Conservation (phyloP, 2,888 invertebrate genomes). For the Drosophila picticornis region DNA sequence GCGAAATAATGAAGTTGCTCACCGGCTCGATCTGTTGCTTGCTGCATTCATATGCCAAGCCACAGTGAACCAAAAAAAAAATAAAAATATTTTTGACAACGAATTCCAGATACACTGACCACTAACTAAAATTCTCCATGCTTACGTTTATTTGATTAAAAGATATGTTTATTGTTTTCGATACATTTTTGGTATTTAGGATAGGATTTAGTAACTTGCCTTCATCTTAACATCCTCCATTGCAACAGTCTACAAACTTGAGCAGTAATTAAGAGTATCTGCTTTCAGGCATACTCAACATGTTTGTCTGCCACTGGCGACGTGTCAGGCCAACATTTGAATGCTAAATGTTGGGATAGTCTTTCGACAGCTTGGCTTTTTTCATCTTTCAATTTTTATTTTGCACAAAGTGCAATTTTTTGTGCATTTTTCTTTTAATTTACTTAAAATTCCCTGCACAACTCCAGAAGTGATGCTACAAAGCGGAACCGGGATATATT, state of each 20-base stretch:
- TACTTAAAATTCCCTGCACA: conserved; percentile 58
- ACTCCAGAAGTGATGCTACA: conserved; percentile 29
- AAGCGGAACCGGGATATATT: conserved; percentile 13
- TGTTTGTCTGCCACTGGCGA: conserved; percentile 15
- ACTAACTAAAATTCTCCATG: not conserved
- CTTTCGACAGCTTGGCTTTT: not conserved
- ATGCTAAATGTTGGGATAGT: conserved; percentile 5
- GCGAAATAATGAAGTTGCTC: conserved; percentile 71
- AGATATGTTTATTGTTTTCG: not conserved
- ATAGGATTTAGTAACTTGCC: no score
- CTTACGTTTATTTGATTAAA: not conserved
- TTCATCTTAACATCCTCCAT: not conserved
- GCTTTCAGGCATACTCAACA: not conserved
- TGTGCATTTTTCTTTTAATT: conserved; percentile 38
- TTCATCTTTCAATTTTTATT: conserved; percentile 3
- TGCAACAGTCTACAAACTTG: not conserved
- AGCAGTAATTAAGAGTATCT: not conserved
- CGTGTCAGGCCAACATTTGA: conserved; percentile 35
- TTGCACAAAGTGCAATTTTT: conserved; percentile 19
- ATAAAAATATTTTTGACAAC: not conserved
- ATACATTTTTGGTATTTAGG: not conserved
- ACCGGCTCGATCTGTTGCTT: conserved; percentile 68
- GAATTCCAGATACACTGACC: conserved; percentile 13
- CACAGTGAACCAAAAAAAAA: conserved; percentile 24
- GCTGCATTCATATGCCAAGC: conserved; percentile 21